A percentile compares a stretch with the other conserved stretches of the same genome.
Evolutionary conservation across 2,113 vertebrate genomes (phyloP).

Genomic region (Caranx melampygus): DNA sequence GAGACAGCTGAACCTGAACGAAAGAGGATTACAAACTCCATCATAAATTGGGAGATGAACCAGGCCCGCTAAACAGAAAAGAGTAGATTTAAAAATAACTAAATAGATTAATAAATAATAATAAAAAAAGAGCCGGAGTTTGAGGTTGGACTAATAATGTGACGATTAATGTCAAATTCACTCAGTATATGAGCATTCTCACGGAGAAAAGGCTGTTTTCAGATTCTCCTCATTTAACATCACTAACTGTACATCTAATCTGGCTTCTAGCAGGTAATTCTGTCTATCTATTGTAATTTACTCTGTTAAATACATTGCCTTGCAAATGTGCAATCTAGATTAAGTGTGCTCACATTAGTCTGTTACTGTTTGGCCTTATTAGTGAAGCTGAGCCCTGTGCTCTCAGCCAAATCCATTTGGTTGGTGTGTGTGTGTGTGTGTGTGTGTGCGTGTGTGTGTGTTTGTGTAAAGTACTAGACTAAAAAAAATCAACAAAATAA

Average conservation of each 20-base stretch:
- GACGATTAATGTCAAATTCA: not conserved
- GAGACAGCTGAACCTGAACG: slow-evolving; percentile 20
- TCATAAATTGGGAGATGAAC: slow-evolving; percentile 20
- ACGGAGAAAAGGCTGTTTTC: slow-evolving; percentile 8
- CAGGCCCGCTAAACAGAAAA: slow-evolving; percentile 10
- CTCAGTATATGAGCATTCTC: slow-evolving; percentile 7
- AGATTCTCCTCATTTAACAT: not conserved
- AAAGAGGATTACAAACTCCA: slow-evolving; percentile 41
- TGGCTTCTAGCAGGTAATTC: slow-evolving; percentile 33
- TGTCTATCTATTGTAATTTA: slow-evolving; percentile 16
- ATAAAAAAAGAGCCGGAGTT: not conserved
- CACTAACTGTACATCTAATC: slow-evolving; percentile 29
- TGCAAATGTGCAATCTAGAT: slow-evolving; percentile 33
- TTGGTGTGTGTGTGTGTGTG: not conserved
- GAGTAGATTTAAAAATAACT: slow-evolving; percentile 7
- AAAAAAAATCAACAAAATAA: not conserved
- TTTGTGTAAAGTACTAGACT: not conserved
- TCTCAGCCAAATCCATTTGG: slow-evolving; percentile 23
- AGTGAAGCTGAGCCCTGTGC: slow-evolving; percentile 12
- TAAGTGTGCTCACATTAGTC: slow-evolving; percentile 29
- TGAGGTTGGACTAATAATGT: not conserved
- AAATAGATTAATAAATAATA: not conserved
- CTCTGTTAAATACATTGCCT: slow-evolving; percentile 22
- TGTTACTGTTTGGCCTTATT: slow-evolving; percentile 24
- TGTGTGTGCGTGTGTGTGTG: not conserved